Evolutionary conservation across 2,113 vertebrate species (phyloP).

Genomic region (Orthonyx spaldingii): DNA sequence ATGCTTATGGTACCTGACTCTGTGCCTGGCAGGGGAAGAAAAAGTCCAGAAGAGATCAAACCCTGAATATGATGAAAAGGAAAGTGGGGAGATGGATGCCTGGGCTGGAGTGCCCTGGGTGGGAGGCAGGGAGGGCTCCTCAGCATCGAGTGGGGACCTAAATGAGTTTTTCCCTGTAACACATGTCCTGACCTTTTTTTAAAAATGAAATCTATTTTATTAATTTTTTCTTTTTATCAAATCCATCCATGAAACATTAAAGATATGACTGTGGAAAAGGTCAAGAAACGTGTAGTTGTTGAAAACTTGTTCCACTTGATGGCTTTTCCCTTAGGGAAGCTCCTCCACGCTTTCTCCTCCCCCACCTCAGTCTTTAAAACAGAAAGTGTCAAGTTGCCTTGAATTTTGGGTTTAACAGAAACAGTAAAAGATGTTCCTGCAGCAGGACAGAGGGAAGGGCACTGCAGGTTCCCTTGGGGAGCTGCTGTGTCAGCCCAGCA

Average conservation of each 20-base stretch:
- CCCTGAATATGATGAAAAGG: not conserved
- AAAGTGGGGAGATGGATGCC: not conserved
- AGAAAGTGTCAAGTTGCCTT: not conserved
- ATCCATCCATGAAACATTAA: not conserved
- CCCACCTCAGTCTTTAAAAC: conserved; percentile 13
- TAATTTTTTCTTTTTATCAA: conserved; percentile 74
- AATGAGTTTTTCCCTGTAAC: conserved; percentile 74
- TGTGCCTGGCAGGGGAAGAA: not conserved
- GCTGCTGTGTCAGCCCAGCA: not conserved
- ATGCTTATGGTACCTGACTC: not conserved
- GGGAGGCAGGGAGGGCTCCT: not conserved
- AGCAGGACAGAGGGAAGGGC: not conserved
- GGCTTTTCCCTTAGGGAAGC: conserved; percentile 44
- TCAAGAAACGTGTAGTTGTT: conserved; percentile 66
- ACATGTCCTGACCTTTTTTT: conserved; percentile 76
- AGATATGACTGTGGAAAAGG: conserved; percentile 72
- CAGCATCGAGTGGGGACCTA: not conserved
- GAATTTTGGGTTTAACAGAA: not conserved
- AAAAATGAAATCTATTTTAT: conserved; percentile 73
- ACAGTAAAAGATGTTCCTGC: rapidly evolving
- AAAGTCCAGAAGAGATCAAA: not conserved
- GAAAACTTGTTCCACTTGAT: conserved; percentile 53
- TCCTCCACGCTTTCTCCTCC: not conserved
- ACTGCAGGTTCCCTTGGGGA: not conserved
- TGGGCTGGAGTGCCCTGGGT: not conserved